These are phyloP conservation scores for Vulpes vulpes DNA, from an alignment of 2,113 vertebrate genomes.

Conservation along the genomic window DNA sequence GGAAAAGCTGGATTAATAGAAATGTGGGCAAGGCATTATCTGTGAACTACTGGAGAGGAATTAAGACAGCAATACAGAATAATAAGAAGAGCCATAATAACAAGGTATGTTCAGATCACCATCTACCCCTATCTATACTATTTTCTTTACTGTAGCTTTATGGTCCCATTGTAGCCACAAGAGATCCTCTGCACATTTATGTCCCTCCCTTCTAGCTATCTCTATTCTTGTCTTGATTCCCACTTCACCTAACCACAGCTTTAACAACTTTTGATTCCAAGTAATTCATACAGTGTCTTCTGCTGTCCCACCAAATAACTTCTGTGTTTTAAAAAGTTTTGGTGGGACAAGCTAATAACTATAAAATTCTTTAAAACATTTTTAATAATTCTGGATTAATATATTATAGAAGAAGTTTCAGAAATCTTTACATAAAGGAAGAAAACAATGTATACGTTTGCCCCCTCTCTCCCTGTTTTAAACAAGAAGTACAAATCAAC, in stretches of 20 bases:
- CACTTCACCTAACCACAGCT: not conserved
- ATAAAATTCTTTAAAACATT: conserved; percentile 26
- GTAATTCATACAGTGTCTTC: not conserved
- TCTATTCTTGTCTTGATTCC: not conserved
- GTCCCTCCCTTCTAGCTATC: not conserved
- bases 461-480: not conserved
- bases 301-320: conserved; percentile 21
- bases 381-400: not conserved
- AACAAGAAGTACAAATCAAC: not conserved
- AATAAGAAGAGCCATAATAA: not conserved
- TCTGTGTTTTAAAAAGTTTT: conserved; percentile 9
- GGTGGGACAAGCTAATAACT: not conserved
- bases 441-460: not conserved
- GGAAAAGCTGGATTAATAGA: not conserved
- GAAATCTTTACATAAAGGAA: not conserved
- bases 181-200: not conserved
- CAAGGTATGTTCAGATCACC: not conserved
- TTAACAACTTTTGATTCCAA: not conserved
- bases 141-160: not conserved
- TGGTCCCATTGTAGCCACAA: not conserved
- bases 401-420: not conserved
- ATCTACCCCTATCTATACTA: rapidly evolving
- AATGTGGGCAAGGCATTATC: not conserved
- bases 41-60: not conserved
- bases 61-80: not conserved